These are phyloP conservation scores for Orthonyx spaldingii DNA, from an alignment of 2,113 vertebrate genomes.

Conservation along the genomic window DNA sequence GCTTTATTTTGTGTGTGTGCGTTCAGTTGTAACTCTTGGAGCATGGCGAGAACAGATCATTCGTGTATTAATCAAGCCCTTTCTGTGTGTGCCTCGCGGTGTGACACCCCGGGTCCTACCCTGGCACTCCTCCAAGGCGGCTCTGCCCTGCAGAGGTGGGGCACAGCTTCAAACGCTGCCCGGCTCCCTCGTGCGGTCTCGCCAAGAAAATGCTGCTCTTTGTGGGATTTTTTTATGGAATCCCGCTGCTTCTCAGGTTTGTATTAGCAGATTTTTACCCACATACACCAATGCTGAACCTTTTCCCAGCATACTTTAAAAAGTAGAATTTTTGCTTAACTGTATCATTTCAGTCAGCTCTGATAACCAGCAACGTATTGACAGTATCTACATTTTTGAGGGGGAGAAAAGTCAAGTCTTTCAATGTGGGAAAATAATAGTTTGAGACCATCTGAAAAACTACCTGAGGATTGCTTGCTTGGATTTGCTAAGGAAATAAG, in stretches of 20 bases:
- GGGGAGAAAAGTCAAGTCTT: background rate
- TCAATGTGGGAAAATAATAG: background rate
- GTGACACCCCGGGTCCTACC: background rate
- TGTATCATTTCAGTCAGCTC: background rate
- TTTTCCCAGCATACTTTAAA: background rate
- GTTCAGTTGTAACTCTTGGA: background rate
- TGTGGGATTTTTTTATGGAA: fast-evolving
- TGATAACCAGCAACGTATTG: background rate
- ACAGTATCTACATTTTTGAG: background rate
- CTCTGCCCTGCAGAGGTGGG: background rate
- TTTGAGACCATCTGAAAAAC: background rate
- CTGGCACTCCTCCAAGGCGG: background rate
- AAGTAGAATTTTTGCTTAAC: background rate
- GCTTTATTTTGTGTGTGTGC: background rate
- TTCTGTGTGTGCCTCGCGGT: background rate
- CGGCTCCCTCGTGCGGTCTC: background rate
- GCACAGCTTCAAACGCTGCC: background rate
- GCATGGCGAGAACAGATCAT: background rate
- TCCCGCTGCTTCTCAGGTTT: background rate
- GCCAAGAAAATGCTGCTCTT: background rate
- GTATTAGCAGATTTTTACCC: background rate
- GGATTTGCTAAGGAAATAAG: background rate
- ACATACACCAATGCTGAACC: background rate
- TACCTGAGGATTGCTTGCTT: background rate
- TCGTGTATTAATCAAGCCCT: background rate